A percentile compares a stretch with the other conserved stretches of the same genome.
phyloP scores from a whole-genome alignment of 2,888 invertebrate genomes.

The Spisula solida region DNA sequence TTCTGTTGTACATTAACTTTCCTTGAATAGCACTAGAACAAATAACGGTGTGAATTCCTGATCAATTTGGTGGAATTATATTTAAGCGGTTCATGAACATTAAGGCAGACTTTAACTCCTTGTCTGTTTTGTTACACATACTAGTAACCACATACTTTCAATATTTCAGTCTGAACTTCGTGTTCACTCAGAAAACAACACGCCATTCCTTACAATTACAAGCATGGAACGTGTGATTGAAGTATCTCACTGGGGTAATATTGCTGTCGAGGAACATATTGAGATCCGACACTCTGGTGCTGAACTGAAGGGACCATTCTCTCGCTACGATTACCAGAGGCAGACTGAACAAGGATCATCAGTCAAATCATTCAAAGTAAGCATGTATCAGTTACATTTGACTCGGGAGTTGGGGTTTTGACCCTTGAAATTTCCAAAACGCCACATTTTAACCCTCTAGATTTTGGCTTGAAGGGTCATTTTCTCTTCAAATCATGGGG shows the following conservation, averaged over 20 bases:
- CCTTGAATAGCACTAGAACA: too few relatives aligned
- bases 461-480: too few relatives aligned
- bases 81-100: too few relatives aligned
- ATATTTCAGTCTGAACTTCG: constrained; percentile 89
- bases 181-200: constrained; percentile 98
- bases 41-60: too few relatives aligned
- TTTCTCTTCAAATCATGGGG: too few relatives aligned
- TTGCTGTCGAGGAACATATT: constrained; percentile 98
- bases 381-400: too few relatives aligned
- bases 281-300: constrained; percentile 98
- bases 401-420: too few relatives aligned
- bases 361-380: constrained; percentile 95
- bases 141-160: neutral
- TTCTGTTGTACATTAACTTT: too few relatives aligned
- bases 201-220: constrained; percentile 98
- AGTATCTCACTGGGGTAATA: constrained; percentile 99
- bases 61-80: too few relatives aligned
- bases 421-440: too few relatives aligned
- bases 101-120: neutral
- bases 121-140: neutral
- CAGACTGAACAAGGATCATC: constrained; percentile 94
- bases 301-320: constrained; percentile 96
- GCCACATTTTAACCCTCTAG: too few relatives aligned
- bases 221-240: constrained; percentile 95
- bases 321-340: constrained; percentile 98